Base-by-base conservation (phyloP, 2,888 invertebrate species). In the Hydriomena furcata region DNA sequence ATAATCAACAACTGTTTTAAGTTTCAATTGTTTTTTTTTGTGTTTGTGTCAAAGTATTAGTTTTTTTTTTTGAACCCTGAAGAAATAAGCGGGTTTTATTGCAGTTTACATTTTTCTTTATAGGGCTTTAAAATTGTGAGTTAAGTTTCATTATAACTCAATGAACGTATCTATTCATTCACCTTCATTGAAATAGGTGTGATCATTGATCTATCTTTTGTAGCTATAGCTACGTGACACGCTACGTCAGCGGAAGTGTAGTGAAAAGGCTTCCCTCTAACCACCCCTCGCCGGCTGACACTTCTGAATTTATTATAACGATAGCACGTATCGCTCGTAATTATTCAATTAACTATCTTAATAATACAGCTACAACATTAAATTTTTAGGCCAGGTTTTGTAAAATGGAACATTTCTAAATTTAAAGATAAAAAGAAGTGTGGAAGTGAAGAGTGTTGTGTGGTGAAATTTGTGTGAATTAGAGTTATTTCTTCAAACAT, bases 211-310 rank as follows among this genome's bases (percentile, higher is more conserved):
- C 69, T 65, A 58, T 48, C 13, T n/a, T 23, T 24, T 12, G 23
- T 20, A 20, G 38, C 28, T 44, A 57, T 28, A 62, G 60, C 20
- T 42, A 52, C 34, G 40, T 57, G 47, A 11, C 28, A 51, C 52
- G 65, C 71, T 78, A 72, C 73, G 79, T 76, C 71, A 71, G 53
- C 78, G 84, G 83, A 84, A 82, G 76, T 60, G 69, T 68, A 66
- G 35, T 48, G 48, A 43, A 57, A 61, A 79, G 83, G 83, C 84
- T 87, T 86, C 87, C 78, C 79, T 81, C 83, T 81, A 53, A 63
- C 58, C 27, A 49, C 52, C 58, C 52, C 53, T 45, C 28, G 23
- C 5, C 21, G 27, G 32, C 42, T 17, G 47, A 36, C 48, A 49
- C 42, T 42, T 49, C 30, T 35, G 36, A 52, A 37, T 43, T 46